These are phyloP conservation scores for Virgularia gustaviana DNA, from an alignment of 92 coral and sea anemone genomes.

Conservation along the genomic window DNA sequence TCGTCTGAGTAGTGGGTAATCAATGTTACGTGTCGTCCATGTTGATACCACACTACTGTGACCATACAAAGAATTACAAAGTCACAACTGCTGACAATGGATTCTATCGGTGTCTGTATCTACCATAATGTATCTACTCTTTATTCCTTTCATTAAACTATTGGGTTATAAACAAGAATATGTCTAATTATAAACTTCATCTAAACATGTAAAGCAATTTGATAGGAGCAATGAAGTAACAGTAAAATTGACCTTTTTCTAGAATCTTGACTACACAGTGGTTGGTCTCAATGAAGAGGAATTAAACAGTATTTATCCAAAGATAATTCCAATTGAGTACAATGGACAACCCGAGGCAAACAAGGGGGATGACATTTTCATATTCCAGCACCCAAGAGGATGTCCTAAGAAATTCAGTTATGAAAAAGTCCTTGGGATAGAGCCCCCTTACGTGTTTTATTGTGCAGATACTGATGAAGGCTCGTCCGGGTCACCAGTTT, in stretches of 20 bases:
- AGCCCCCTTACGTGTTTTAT: constrained; percentile 71
- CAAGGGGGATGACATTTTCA: constrained; percentile 62
- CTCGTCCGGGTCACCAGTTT: constrained; percentile 93
- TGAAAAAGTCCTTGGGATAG: constrained; percentile 56
- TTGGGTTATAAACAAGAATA: too few species aligned
- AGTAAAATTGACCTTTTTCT: too few species aligned
- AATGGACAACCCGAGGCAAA: constrained; percentile 56
- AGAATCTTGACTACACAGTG: constrained; percentile 86
- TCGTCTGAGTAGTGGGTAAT: too few species aligned
- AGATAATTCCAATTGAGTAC: constrained; percentile 62
- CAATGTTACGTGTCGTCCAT: too few species aligned
- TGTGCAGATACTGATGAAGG: constrained; percentile 89
- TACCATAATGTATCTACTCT: too few species aligned
- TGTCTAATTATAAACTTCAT: too few species aligned
- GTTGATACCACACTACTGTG: too few species aligned
- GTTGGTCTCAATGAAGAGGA: constrained; percentile 66
- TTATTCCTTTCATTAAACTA: too few species aligned
- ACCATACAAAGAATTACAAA: too few species aligned
- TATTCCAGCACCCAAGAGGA: constrained; percentile 90
- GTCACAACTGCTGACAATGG: too few species aligned
- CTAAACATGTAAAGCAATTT: neutral
- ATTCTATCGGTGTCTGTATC: too few species aligned
- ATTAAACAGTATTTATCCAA: constrained; percentile 45
- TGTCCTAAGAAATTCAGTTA: constrained; percentile 71
- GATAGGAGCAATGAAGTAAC: neutral